phyloP scores from a whole-genome alignment of 2,888 invertebrate species.

The Torymus aiolomorphi region DNA sequence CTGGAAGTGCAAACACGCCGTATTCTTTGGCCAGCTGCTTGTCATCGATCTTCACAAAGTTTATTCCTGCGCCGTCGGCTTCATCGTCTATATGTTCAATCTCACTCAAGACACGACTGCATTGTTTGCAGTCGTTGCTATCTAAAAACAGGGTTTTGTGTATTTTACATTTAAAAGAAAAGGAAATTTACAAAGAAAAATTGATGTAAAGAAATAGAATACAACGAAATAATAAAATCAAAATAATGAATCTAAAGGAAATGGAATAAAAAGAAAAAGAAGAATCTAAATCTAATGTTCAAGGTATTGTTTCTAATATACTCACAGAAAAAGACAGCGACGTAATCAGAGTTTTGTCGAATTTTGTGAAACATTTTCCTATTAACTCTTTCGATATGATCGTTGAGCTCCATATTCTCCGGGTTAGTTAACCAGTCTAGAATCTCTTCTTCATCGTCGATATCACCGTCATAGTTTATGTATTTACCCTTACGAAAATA shows the following conservation, averaged over 20 bases:
- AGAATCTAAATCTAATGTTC: too few relatives aligned
- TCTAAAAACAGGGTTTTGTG: conserved; percentile 79
- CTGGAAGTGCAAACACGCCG: conserved; percentile 93
- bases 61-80: conserved; percentile 91
- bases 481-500: conserved; percentile 93
- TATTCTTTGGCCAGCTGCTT: conserved; percentile 89
- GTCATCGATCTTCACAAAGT: conserved; percentile 94
- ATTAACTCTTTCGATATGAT: conserved; percentile 94
- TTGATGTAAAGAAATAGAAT: too few relatives aligned
- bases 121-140: conserved; percentile 96
- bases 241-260: too few relatives aligned
- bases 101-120: conserved; percentile 89
- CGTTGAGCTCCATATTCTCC: conserved; percentile 94
- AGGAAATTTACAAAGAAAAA: too few relatives aligned
- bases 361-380: conserved; percentile 95
- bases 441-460: conserved; percentile 91
- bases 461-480: conserved; percentile 94
- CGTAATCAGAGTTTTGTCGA: conserved; percentile 90
- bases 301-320: conserved; percentile 63
- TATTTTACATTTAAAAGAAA: too few relatives aligned
- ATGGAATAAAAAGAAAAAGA: too few relatives aligned
- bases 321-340: conserved; percentile 96
- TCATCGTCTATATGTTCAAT: conserved; percentile 96
- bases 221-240: too few relatives aligned
- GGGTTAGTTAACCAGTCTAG: conserved; percentile 95